Evolutionary conservation across 2,113 vertebrate species (phyloP).

Genomic region (human (Homo sapiens)): GRCh38 chr11:134531001-134531500

Average conservation of each 20-base stretch:
- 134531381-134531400: not conserved
- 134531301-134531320: not conserved
- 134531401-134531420: not conserved
- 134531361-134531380: not conserved
- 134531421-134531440: not conserved
- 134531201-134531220: constrained; percentile 80
- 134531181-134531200: constrained; percentile 70
- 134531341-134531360: not conserved
- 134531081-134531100: not conserved
- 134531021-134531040: too few species aligned
- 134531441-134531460: not conserved
- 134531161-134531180: constrained; percentile 62
- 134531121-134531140: not conserved
- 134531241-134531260: constrained; percentile 66
- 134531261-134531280: constrained; percentile 59
- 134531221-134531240: constrained; percentile 62
- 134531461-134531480: not conserved
- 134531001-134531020: not conserved
- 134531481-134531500: too few species aligned
- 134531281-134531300: not conserved
- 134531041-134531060: fast-evolving
- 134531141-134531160: constrained; percentile 43
- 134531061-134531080: not conserved
- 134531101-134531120: not conserved
- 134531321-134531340: not conserved